Conservation (phyloP, 2,888 invertebrate genomes). For the Rhogogaster chlorosoma region DNA sequence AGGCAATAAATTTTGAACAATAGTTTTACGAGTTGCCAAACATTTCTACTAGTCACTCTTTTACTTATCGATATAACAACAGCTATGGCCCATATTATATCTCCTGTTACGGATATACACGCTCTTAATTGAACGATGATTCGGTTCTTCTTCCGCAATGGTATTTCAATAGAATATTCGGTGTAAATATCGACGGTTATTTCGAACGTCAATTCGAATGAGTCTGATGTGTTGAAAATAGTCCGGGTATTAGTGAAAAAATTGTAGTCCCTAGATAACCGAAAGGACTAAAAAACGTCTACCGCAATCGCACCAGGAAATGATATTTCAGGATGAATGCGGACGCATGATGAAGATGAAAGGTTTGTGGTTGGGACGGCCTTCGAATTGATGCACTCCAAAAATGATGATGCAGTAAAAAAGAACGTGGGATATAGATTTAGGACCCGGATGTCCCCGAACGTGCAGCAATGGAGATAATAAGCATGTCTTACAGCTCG, state of each 20-base stretch:
- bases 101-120: not conserved
- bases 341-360: not conserved
- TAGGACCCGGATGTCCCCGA: not conserved
- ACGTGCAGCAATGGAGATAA: not conserved
- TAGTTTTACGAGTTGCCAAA: not conserved
- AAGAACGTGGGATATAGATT: not conserved
- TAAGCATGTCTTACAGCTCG: not conserved
- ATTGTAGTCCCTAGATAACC: not conserved
- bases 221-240: not conserved
- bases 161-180: not conserved
- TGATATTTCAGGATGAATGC: not conserved
- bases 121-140: not conserved
- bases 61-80: not conserved
- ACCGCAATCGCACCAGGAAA: not conserved
- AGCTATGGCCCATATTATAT: not conserved
- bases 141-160: not conserved
- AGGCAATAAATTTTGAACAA: slow-evolving; percentile 1
- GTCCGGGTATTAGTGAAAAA: not conserved
- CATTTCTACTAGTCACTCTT: not conserved
- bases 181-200: not conserved
- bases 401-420: not conserved
- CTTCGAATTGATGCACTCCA: not conserved
- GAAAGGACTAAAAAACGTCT: not conserved
- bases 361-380: not conserved
- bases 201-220: not conserved